Evolutionary conservation across 2,888 invertebrate genomes (phyloP).

Genomic region (Tipula lateralis): DNA sequence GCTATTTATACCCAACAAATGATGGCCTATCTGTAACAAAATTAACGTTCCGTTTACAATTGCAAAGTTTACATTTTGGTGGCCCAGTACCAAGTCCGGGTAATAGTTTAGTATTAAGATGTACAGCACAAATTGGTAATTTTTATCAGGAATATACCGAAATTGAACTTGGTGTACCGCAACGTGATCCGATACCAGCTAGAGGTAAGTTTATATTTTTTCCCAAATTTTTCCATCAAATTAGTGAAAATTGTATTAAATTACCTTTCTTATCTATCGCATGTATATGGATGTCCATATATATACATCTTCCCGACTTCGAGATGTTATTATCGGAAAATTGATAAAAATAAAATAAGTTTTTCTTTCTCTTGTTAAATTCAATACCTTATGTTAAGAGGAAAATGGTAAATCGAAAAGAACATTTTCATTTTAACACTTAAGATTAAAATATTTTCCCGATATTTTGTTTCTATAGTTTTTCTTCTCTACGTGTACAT

Average conservation of each 20-base stretch:
- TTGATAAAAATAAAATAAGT: background rate
- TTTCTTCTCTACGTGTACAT: background rate
- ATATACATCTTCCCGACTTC: background rate
- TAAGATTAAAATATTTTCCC: conserved; percentile 11
- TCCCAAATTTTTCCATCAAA: background rate
- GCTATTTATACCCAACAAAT: conserved; percentile 38
- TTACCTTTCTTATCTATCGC: background rate
- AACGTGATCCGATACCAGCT: conserved; percentile 72
- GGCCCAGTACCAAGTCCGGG: conserved; percentile 43
- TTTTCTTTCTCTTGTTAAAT: background rate
- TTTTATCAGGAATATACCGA: conserved; percentile 66
- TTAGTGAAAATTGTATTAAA: conserved; percentile 19
- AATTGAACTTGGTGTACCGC: conserved; percentile 64
- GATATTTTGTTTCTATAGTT: background rate
- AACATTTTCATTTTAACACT: conserved; percentile 6
- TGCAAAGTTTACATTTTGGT: conserved; percentile 48
- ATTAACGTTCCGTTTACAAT: conserved; percentile 45
- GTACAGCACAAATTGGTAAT: conserved; percentile 64
- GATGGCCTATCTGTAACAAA: conserved; percentile 48
- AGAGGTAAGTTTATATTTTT: conserved; percentile 57
- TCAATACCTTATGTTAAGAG: background rate
- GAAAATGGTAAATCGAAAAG: background rate
- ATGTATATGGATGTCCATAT: background rate
- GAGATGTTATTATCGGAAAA: background rate
- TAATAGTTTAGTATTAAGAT: conserved; percentile 64